Conservation (phyloP, 2,888 invertebrate species). For the Rhorus exstirpatorius region DNA sequence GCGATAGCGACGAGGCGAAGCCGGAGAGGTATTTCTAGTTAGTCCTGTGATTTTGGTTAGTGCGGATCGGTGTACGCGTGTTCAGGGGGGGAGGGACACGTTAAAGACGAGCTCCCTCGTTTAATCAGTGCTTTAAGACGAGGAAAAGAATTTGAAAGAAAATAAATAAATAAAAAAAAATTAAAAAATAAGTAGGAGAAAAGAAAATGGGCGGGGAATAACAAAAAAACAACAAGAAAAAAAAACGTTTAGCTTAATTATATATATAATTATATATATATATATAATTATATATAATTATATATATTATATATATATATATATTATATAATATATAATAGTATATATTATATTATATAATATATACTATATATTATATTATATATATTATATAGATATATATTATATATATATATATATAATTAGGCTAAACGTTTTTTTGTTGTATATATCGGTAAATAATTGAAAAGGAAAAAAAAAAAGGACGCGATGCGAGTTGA, state of each 20-base stretch:
- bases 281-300: too few relatives aligned
- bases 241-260: conserved; percentile 82
- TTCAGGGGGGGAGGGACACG: conserved; percentile 84
- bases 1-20: conserved; percentile 74
- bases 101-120: conserved; percentile 85
- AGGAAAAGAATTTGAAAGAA: conserved; percentile 64
- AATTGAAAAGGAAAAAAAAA: conserved; percentile 72
- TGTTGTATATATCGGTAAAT: conserved; percentile 81
- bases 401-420: too few relatives aligned
- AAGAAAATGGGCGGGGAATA: conserved; percentile 23
- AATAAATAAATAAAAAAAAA: conserved; percentile 39
- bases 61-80: conserved; percentile 82
- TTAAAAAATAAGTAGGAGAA: conserved; percentile 70
- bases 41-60: conserved; percentile 86
- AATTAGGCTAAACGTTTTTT: too few relatives aligned
- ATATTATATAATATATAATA: too few relatives aligned
- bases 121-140: conserved; percentile 86
- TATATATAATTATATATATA: too few relatives aligned
- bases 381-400: too few relatives aligned
- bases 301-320: too few relatives aligned
- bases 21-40: conserved; percentile 84
- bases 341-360: too few relatives aligned
- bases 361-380: too few relatives aligned
- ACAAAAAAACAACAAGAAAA: conserved; percentile 39
- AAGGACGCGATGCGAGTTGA: conserved; percentile 27